Base-by-base conservation (phyloP, 2,113 vertebrate species). In the Donacobius atricapilla region DNA sequence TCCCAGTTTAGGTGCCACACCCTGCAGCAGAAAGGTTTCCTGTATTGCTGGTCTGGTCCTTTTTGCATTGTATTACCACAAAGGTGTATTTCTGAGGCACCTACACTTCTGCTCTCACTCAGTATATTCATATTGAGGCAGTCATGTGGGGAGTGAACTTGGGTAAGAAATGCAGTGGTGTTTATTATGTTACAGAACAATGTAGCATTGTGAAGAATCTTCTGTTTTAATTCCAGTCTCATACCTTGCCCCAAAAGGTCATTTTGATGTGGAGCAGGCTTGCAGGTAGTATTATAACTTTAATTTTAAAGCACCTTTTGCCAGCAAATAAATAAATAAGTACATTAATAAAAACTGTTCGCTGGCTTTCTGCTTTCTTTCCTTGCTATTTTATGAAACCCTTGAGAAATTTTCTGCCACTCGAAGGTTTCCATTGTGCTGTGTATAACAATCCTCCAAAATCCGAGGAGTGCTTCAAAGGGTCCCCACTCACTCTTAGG, bases 351-450 rank as follows among this genome's bases (percentile, higher is more conserved):
- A 7, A 10, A 57, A 37, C 40, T 16, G n/a, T 33, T 86, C 70
- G 16, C 33, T 69, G 58, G 6, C 23, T 86, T 92, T 90, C 60
- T 1, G 1, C 15, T 60, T 56, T 27, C 60, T 77, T 70, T 31
- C 39, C 6, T 17, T 71, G 60, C 37, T 53, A 2, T 50, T 35
- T 83, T 78, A 37, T 35, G 22, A 88, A 93, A 57, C 35, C 7
- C 71, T 65, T 0, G 0, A 73, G 53, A 90, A 0, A 1, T 39
- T 70, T 86, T 63, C 51, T 80, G 37, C 39, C 37, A 13, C 45
- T 89, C 44, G 28, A 5, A 87, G 77, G 11, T 88, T 95, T 60
- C 37, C 25, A 14, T 2, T 66, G 51, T 1, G 1, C 6, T n/a
- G 17, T 56, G n/a, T 69, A 9, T 73, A 66, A 50, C 54, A 27